Base-by-base conservation (phyloP, 1,140 invertebrate genomes). In the Diorhabda elongata region DNA sequence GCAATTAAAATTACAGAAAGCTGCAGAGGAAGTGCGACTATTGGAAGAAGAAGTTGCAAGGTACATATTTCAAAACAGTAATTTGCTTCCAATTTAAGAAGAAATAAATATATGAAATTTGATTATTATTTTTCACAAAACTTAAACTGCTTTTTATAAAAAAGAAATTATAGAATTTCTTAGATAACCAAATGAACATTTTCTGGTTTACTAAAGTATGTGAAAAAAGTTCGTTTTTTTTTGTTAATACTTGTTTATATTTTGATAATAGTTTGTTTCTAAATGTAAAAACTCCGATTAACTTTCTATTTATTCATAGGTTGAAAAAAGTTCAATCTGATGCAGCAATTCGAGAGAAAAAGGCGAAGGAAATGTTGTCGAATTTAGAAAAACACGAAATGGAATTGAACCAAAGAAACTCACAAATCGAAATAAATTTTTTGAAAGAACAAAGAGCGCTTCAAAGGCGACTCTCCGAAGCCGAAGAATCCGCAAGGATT, bases 341-440 rank as follows among this genome's bases (percentile, higher is more conserved):
- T 65, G 81, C 85, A 57, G 77, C 82, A 52, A 73, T 88, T 57
- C 82, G 88, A 68, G 90, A 93, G 75, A 88, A 89, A 67, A 88
- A 89, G 76, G 68, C 73, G 6, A 89, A 92, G 80, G 89, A 89
- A 75, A 74, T 92, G 65, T 81, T 91, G 7, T 84, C 82, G 58
- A 85, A 84, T 4, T 82, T 92, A 43, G 88, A 92, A 76, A 85
- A 87, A 67, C 90, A 88, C 57, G 90, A 92, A 79, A 87, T 89
- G 74, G 87, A 91, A 77, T 80, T 91, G 57, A 88, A 87, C 57
- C 79, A 86, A 62, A 83, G 87, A 78, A 86, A 88, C 42, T 88
- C 90, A 74, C 90, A 93, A 81, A 79, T 87, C 8, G 88, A 90
- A 74, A 87, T 91, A 62, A 90, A 90, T 75, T 84, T 85, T 70